Evolutionary conservation across 2,113 vertebrate genomes (phyloP).

Genomic region (Nicator chloris): DNA sequence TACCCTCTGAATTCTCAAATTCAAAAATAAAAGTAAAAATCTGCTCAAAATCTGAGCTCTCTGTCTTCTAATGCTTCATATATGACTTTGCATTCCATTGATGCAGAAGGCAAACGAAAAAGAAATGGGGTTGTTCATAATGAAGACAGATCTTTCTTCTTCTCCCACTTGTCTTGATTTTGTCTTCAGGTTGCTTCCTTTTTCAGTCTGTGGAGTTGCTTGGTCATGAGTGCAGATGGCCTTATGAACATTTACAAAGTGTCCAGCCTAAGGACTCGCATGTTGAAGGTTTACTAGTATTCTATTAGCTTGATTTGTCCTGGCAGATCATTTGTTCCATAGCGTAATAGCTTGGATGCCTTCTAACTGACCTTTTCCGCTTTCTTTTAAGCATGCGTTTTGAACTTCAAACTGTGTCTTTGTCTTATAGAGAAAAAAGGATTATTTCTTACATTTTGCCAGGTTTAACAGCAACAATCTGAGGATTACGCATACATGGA

Average conservation of each 20-base stretch:
- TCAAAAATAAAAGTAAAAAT: neutral
- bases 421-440: neutral
- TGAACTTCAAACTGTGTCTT: neutral
- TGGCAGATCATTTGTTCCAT: neutral
- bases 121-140: neutral
- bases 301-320: neutral
- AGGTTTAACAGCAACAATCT: neutral
- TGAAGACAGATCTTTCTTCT: neutral
- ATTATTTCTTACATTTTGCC: neutral
- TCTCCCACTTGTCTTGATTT: neutral
- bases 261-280: neutral
- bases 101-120: neutral
- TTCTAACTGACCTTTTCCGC: neutral
- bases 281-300: neutral
- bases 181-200: neutral
- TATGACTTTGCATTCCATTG: neutral
- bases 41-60: neutral
- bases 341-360: neutral
- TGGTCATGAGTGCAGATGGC: neutral
- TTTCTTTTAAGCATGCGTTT: constrained; percentile 5
- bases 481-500: neutral
- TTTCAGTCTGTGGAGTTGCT: neutral
- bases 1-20: neutral
- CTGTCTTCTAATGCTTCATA: constrained; percentile 11
- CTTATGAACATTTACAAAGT: neutral